A percentile compares a stretch with the other conserved stretches of the same genome.
Evolutionary conservation across 2,888 invertebrate genomes (phyloP).

Genomic region (Tenthredo scrophulariae): DNA sequence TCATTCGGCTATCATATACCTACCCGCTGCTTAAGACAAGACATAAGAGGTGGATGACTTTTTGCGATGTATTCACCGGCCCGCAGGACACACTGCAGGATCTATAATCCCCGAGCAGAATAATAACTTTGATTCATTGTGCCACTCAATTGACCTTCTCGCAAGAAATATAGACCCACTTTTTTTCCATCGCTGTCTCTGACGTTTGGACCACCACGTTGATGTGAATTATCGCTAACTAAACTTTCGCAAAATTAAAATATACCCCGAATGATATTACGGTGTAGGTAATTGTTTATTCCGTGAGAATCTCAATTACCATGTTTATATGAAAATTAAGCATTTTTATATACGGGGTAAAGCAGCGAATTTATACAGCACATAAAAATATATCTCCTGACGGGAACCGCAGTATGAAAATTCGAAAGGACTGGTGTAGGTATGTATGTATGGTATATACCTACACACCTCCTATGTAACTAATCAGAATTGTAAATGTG

Average conservation of each 20-base stretch:
- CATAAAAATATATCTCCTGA: neutral
- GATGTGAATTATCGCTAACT: neutral
- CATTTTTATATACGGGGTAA: neutral
- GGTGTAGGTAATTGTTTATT: neutral
- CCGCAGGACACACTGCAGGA: neutral
- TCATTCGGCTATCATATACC: neutral
- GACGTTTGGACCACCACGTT: neutral
- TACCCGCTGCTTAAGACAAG: neutral
- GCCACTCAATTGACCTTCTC: conserved; percentile 22
- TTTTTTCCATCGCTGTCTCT: neutral
- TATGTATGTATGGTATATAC: too few species aligned
- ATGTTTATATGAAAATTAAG: neutral
- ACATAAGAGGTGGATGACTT: conserved; percentile 16
- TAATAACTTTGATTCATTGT: conserved; percentile 40
- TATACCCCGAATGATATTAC: neutral
- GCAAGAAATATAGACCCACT: neutral
- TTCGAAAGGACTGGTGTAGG: neutral
- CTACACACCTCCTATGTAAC: too few species aligned
- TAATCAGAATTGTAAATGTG: neutral
- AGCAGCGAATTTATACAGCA: neutral
- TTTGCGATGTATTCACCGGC: conserved; percentile 20
- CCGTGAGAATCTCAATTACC: neutral
- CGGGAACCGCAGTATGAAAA: neutral
- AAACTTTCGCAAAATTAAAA: neutral
- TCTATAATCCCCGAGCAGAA: neutral